Conservation (phyloP, 1,140 invertebrate species). For the Paracyclopina nana region DNA sequence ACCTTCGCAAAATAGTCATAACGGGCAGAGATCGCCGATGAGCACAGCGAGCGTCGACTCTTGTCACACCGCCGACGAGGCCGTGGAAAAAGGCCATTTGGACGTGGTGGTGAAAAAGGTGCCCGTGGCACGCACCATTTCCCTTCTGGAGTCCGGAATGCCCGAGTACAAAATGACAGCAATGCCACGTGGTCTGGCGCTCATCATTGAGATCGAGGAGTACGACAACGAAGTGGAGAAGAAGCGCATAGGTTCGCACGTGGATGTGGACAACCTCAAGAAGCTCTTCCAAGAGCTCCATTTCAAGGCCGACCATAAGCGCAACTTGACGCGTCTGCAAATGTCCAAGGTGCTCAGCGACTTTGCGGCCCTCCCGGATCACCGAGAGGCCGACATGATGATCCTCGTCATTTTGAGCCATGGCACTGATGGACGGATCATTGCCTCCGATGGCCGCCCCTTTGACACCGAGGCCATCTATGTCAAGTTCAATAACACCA, state of each 20-base stretch:
- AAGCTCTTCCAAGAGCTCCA: background rate
- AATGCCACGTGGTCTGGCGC: background rate
- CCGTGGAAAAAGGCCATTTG: background rate
- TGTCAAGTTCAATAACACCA: constrained; percentile 5
- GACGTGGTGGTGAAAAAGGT: background rate
- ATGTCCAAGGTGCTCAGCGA: background rate
- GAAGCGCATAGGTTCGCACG: background rate
- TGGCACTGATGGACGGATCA: constrained; percentile 5
- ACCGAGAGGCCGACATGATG: background rate
- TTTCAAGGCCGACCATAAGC: background rate
- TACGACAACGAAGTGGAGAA: background rate
- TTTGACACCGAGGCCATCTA: constrained; percentile 8
- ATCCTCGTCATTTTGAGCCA: constrained; percentile 7
- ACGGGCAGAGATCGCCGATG: no score
- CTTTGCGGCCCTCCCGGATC: background rate
- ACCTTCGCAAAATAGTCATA: no score
- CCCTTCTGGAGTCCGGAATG: background rate
- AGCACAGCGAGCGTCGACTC: no score
- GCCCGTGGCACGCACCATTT: background rate
- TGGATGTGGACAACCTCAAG: constrained; percentile 1
- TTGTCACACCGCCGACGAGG: background rate
- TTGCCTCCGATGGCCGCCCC: constrained; percentile 1
- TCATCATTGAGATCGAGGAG: background rate
- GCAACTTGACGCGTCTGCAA: background rate
- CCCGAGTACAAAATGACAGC: background rate